Evolutionary conservation across 1,140 invertebrate species (phyloP).

Genomic region (Drosophila prosaltans): DNA sequence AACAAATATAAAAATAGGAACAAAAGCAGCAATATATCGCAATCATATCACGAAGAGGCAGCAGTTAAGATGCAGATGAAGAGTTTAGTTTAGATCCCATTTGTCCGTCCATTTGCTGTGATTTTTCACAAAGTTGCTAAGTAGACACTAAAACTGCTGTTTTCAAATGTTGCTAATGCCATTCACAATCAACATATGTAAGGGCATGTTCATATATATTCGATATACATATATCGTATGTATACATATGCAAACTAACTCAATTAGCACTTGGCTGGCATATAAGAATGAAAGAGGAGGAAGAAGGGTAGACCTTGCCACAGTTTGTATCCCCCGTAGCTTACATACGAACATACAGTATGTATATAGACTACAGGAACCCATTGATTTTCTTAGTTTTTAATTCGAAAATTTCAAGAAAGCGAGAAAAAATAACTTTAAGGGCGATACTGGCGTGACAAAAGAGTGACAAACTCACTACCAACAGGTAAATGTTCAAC

Average conservation of each 20-base stretch:
- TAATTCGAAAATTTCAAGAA: not conserved
- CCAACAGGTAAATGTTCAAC: constrained; percentile 4
- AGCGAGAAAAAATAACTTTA: not conserved
- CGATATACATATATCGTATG: constrained; percentile 25
- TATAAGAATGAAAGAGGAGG: constrained; percentile 3
- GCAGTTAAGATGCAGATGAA: not conserved
- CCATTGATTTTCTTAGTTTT: not conserved
- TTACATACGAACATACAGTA: not conserved
- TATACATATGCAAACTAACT: constrained; percentile 65
- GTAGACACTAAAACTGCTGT: constrained; percentile 61
- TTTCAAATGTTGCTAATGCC: constrained; percentile 23
- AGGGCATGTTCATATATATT: constrained; percentile 12
- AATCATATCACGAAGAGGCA: constrained; percentile 17
- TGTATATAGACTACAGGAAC: not conserved
- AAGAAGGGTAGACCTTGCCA: constrained; percentile 31
- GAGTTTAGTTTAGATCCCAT: constrained; percentile 25
- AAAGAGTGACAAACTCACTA: not conserved
- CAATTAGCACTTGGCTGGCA: constrained; percentile 71
- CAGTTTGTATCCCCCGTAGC: constrained; percentile 29
- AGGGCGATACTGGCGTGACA: not conserved
- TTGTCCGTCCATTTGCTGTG: constrained; percentile 15
- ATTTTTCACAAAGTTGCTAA: constrained; percentile 74
- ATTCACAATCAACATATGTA: constrained; percentile 15
- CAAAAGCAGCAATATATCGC: constrained; percentile 34
- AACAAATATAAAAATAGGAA: constrained; percentile 12